Percentiles rank a stretch among this genome's conserved stretches.
These are phyloP conservation scores for Chaitophorus viminalis DNA, from an alignment of 2,888 invertebrate genomes.

Conservation along the genomic window DNA sequence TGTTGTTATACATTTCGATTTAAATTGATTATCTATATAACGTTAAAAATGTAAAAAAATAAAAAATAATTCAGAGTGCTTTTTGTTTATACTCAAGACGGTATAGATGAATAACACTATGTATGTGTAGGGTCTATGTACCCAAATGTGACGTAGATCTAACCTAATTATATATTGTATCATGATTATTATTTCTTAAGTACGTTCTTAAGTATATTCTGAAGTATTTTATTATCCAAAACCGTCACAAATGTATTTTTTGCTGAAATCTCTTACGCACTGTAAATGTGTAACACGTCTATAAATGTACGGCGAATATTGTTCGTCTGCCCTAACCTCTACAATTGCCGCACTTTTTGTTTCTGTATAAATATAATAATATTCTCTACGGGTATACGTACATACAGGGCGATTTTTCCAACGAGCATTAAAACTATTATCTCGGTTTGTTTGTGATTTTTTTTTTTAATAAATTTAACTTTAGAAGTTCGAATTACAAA, in stretches of 20 bases:
- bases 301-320: not conserved
- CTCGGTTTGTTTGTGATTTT: too few species aligned
- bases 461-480: too few species aligned
- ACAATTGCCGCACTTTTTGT: not conserved
- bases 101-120: not conserved
- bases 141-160: not conserved
- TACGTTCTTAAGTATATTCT: not conserved
- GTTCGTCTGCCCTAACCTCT: not conserved
- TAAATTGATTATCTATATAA: too few species aligned
- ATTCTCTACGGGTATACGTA: not conserved
- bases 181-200: too few species aligned
- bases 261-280: not conserved
- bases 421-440: too few species aligned
- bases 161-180: not conserved
- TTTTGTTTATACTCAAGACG: not conserved
- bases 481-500: too few species aligned
- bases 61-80: not conserved
- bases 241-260: not conserved
- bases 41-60: too few species aligned
- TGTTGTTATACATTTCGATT: too few species aligned
- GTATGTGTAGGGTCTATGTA: not conserved
- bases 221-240: not conserved
- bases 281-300: not conserved
- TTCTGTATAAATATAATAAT: not conserved
- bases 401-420: not conserved